Conservation (phyloP, 2,797 vertebrate species). For the Ataeniobius toweri region DNA sequence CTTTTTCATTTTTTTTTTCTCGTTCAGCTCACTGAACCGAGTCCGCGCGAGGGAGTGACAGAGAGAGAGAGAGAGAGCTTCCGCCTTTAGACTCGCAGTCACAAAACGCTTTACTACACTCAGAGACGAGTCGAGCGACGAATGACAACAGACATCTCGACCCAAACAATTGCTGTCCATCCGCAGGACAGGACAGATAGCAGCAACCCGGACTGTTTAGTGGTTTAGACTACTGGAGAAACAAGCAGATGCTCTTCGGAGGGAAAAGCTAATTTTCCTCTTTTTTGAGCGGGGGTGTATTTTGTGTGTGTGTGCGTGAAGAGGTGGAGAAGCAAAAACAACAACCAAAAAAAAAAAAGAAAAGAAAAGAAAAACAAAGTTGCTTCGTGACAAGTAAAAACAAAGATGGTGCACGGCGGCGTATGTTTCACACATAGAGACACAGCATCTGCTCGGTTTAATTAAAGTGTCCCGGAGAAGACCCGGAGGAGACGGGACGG, state of each 20-base stretch:
- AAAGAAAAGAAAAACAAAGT: constrained; percentile 6
- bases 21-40: constrained; percentile 17
- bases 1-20: constrained; percentile 10
- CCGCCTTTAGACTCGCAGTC: constrained; percentile 64
- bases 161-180: constrained; percentile 14
- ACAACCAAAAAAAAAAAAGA: background rate
- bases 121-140: constrained; percentile 36
- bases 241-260: background rate
- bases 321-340: constrained; percentile 20
- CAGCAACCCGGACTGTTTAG: background rate
- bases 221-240: background rate
- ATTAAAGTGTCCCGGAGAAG: constrained; percentile 23
- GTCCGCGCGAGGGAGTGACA: constrained; percentile 13
- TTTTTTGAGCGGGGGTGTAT: constrained; percentile 20
- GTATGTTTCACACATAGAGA: background rate
- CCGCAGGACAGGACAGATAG: background rate
- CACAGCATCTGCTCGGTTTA: constrained; percentile 8
- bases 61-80: constrained; percentile 44
- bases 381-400: constrained; percentile 3
- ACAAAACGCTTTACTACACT: constrained; percentile 52
- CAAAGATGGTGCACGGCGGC: constrained; percentile 1
- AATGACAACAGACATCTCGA: constrained; percentile 55
- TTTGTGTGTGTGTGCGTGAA: background rate
- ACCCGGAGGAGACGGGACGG: constrained; percentile 11
- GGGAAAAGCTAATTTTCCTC: constrained; percentile 1